phyloP scores from a whole-genome alignment of 2,888 invertebrate genomes.

The Perdita meconis region DNA sequence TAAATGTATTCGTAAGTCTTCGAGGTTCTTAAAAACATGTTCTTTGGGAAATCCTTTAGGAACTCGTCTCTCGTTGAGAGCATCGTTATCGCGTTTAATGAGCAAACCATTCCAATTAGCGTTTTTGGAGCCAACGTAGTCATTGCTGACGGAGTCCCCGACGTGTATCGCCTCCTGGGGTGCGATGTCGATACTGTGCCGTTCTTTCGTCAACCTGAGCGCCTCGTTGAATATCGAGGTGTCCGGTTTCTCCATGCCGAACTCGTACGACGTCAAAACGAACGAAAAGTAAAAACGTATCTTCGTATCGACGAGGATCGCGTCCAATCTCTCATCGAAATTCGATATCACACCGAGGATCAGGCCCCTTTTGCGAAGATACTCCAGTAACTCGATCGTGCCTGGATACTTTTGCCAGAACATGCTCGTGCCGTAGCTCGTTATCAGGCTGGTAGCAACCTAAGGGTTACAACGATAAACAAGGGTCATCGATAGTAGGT shows the following conservation, averaged over 20 bases:
- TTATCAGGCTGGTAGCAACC: constrained; percentile 87
- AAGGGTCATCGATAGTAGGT: constrained; percentile 61
- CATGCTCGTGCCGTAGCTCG: constrained; percentile 89
- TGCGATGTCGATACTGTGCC: constrained; percentile 59
- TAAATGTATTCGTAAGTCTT: constrained; percentile 74
- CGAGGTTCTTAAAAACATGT: constrained; percentile 70
- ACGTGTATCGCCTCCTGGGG: constrained; percentile 91
- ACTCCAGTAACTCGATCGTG: constrained; percentile 87
- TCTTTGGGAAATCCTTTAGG: constrained; percentile 53
- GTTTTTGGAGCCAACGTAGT: constrained; percentile 91
- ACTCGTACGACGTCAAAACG: constrained; percentile 91
- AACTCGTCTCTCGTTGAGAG: constrained; percentile 50
- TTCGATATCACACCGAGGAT: constrained; percentile 93
- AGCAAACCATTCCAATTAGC: constrained; percentile 91
- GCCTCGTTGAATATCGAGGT: constrained; percentile 87
- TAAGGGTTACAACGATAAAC: constrained; percentile 71
- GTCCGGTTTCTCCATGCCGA: constrained; percentile 91
- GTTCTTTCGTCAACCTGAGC: constrained; percentile 86
- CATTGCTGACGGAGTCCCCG: constrained; percentile 91
- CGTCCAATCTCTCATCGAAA: constrained; percentile 92
- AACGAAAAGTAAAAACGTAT: constrained; percentile 92
- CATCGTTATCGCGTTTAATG: constrained; percentile 70
- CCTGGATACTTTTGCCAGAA: constrained; percentile 91
- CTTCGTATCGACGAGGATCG: constrained; percentile 88
- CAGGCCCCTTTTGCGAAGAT: constrained; percentile 85